phyloP scores from a whole-genome alignment of 2,888 invertebrate species.

The Drepana falcataria region DNA sequence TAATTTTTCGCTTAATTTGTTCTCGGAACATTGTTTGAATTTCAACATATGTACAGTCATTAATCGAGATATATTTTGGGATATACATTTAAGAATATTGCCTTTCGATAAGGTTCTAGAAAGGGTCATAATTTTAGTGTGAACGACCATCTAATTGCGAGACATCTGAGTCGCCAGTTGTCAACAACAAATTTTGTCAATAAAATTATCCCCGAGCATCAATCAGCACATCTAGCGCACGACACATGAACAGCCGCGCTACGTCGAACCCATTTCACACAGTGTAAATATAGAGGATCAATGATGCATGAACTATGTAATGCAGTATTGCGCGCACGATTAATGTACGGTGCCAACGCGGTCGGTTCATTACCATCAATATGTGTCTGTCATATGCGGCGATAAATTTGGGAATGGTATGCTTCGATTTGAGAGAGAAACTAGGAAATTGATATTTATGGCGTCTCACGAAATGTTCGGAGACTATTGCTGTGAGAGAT shows the following conservation, averaged over 20 bases:
- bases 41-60: too few relatives aligned
- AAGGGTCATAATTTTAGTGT: too few relatives aligned
- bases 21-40: too few relatives aligned
- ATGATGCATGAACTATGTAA: conserved; percentile 60
- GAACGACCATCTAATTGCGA: too few relatives aligned
- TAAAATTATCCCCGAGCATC: not conserved
- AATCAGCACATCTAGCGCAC: not conserved
- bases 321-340: conserved; percentile 32
- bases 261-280: conserved; percentile 23
- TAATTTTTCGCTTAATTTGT: too few relatives aligned
- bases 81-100: too few relatives aligned
- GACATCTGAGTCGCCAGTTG: not conserved
- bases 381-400: conserved; percentile 36
- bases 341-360: conserved; percentile 36
- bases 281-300: conserved; percentile 48
- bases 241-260: not conserved
- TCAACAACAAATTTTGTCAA: not conserved
- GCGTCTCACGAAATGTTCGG: not conserved
- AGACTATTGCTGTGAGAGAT: not conserved
- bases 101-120: too few relatives aligned
- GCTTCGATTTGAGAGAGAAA: conserved; percentile 9
- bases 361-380: conserved; percentile 41
- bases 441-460: not conserved
- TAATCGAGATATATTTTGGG: too few relatives aligned
- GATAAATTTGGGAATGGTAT: conserved; percentile 18